These are phyloP conservation scores for Benitochromis conjunctus DNA, from an alignment of 2,113 vertebrate species.

Conservation along the genomic window DNA sequence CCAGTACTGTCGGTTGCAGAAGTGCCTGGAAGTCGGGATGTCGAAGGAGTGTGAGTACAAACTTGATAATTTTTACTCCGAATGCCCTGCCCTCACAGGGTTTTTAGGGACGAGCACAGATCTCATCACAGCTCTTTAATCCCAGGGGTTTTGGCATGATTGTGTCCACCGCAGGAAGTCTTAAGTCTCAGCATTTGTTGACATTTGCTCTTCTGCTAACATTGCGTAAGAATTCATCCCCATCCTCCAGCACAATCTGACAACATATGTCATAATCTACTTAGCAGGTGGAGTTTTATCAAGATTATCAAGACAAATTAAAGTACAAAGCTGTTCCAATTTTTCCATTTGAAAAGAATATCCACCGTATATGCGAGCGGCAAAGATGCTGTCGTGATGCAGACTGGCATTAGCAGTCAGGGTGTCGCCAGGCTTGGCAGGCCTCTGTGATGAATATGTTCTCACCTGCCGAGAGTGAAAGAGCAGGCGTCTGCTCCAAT, in stretches of 20 bases:
- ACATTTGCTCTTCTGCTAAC: not conserved
- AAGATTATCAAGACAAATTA: not conserved
- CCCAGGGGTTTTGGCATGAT: not conserved
- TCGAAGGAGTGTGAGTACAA: slow-evolving; percentile 95
- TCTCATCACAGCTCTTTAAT: slow-evolving; percentile 16
- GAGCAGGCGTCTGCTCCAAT: slow-evolving; percentile 67
- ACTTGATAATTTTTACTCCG: not conserved
- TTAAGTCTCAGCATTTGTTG: slow-evolving; percentile 6
- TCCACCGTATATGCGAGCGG: not conserved
- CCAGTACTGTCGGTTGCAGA: slow-evolving; percentile 99
- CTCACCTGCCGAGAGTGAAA: slow-evolving; percentile 70
- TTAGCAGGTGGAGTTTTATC: not conserved
- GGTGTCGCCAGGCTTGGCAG: slow-evolving; percentile 60
- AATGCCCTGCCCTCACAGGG: not conserved
- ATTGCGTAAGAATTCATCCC: not conserved
- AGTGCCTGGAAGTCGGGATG: slow-evolving; percentile 99
- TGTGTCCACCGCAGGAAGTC: not conserved
- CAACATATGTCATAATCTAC: not conserved
- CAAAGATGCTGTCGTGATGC: slow-evolving; percentile 36
- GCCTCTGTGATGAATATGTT: slow-evolving; percentile 64
- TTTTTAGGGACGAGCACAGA: not conserved
- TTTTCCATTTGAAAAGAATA: not conserved
- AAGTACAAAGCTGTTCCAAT: not conserved
- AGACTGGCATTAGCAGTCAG: slow-evolving; percentile 52
- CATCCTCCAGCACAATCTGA: not conserved